Base-by-base conservation (phyloP, 2,888 invertebrate species). In the Opisthograptis luteolata region DNA sequence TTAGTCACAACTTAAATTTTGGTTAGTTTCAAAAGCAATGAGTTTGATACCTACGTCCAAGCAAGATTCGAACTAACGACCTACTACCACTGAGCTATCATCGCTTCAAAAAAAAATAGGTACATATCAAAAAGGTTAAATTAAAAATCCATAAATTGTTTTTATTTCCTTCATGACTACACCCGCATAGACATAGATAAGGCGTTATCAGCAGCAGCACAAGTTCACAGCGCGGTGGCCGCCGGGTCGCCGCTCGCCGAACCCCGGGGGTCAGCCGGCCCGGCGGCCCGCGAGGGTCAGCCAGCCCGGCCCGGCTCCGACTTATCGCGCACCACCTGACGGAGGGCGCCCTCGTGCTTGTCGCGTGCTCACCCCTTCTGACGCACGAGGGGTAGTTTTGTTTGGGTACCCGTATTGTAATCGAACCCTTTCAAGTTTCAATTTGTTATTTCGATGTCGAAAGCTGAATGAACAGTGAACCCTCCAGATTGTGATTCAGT, bases 321-420 rank as follows among this genome's bases (percentile, higher is more conserved):
- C 27, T 39, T 50, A 39, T 40, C 45, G 39, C 43, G 47, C 37
- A 40, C 37, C 47, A 48, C 47, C 36, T 43, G 47, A 48, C 43
- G 44, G 30, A 27, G 34, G 40, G 40, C 9, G 32, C 27, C 34
- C 2, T 8, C 35, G 35, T 13, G 36, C 9, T 32, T 1, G 43
- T 13, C 55, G 44, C 46, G 46, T 39, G 50, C 46, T 41, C 59
- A 48, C 53, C 55, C 60, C 53, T 55, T 52, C 32, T 2, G 10
- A 25, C 24, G 32, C 27, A 10, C 28, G 20, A 39, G 53, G 35
- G 31, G 31, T 31, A 31, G 22, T 48, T 46, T 44, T 44, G 43
- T 43, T 51, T 41, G 50, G 44, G 44, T 14, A 7, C 50, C 60
- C 60, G 60, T 48, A 60, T 60, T 55, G 51, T 57, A 57, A 57